phyloP scores from a whole-genome alignment of 2,888 invertebrate species.

The Pristionchus mayeri region DNA sequence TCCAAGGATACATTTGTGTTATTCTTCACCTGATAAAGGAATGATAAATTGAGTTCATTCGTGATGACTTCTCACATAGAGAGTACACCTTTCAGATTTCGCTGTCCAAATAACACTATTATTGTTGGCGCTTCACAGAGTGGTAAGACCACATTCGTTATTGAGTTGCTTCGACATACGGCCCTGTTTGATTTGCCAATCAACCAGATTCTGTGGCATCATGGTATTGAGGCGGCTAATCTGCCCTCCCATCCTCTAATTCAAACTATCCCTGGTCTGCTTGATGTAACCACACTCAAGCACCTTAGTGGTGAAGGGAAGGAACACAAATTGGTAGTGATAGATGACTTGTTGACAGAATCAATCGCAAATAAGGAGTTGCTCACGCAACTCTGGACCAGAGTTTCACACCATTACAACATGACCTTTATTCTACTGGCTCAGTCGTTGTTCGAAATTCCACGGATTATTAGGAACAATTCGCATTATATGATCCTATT shows the following conservation, averaged over 20 bases:
- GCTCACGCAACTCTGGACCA: neutral
- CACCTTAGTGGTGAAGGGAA: neutral
- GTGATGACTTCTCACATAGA: neutral
- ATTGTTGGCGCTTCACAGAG: neutral
- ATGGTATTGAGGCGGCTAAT: neutral
- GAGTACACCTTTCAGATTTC: neutral
- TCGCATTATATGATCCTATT: neutral
- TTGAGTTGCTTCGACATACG: neutral
- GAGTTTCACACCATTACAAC: neutral
- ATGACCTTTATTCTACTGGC: neutral
- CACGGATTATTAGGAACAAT: neutral
- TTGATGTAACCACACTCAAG: neutral
- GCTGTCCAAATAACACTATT: neutral
- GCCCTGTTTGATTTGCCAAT: neutral
- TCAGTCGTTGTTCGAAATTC: conserved; percentile 7
- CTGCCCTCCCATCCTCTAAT: neutral
- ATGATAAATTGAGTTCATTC: neutral
- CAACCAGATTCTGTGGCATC: neutral
- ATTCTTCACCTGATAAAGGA: neutral
- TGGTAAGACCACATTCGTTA: neutral
- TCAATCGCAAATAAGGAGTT: conserved; percentile 16
- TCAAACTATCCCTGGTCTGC: neutral
- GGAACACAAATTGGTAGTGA: neutral
- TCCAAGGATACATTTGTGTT: neutral
- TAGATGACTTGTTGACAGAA: conserved; percentile 9